phyloP scores from a whole-genome alignment of 1,140 invertebrate species.

The Drosophila murphyi region DNA sequence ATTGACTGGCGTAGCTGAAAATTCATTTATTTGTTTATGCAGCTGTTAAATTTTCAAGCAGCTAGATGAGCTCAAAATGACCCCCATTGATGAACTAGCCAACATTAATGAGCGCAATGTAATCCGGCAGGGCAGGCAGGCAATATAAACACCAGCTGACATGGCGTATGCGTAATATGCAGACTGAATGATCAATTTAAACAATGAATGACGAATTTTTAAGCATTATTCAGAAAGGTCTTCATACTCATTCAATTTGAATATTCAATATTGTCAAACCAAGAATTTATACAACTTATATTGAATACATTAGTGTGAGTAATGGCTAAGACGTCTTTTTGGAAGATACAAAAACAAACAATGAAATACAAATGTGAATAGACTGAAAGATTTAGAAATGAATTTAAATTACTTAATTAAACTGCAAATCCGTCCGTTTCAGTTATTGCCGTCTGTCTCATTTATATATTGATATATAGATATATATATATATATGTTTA shows the following conservation, averaged over 20 bases:
- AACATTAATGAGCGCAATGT: background rate
- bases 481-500: too few species aligned
- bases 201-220: background rate
- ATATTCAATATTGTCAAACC: too few species aligned
- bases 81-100: background rate
- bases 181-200: too few species aligned
- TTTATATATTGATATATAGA: too few species aligned
- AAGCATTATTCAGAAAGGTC: too few species aligned
- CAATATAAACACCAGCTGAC: too few species aligned
- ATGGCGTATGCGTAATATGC: background rate
- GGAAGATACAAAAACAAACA: constrained; percentile 2
- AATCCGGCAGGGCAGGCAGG: background rate
- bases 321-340: background rate
- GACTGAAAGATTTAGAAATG: background rate
- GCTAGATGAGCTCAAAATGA: background rate
- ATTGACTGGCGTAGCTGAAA: background rate
- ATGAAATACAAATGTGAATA: constrained; percentile 14
- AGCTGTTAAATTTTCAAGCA: constrained; percentile 1
- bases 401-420: background rate
- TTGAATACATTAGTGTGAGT: background rate
- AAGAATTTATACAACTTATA: too few species aligned
- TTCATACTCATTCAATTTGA: too few species aligned
- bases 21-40: constrained; percentile 13
- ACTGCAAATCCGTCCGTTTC: background rate
- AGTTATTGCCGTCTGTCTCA: too few species aligned